Conservation (phyloP, 2,888 invertebrate species). For the Temnothorax unifasciatus region DNA sequence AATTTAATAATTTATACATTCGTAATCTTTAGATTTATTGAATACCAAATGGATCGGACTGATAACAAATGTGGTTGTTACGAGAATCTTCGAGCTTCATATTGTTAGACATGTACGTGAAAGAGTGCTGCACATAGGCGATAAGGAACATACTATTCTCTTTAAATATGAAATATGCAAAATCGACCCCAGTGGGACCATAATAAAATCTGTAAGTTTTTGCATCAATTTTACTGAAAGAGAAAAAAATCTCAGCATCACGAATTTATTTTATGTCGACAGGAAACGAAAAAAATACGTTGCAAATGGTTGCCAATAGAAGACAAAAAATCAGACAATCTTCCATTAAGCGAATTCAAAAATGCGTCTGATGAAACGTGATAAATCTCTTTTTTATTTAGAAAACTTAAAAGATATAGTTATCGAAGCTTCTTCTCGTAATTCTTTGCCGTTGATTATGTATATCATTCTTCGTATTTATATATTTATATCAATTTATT, state of each 20-base stretch:
- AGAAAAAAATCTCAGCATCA: not conserved
- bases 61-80: slow-evolving; percentile 75
- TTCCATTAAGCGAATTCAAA: slow-evolving; percentile 58
- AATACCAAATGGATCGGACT: slow-evolving; percentile 79
- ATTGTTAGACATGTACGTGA: slow-evolving; percentile 61
- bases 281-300: slow-evolving; percentile 48
- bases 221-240: not conserved
- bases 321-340: slow-evolving; percentile 21
- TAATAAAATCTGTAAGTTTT: slow-evolving; percentile 66
- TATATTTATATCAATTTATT: slow-evolving; percentile 5
- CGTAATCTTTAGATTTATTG: slow-evolving; percentile 69
- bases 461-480: not conserved
- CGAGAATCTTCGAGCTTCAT: slow-evolving; percentile 73
- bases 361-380: not conserved
- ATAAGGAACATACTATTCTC: slow-evolving; percentile 73
- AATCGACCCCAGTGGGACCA: slow-evolving; percentile 70
- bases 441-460: not conserved
- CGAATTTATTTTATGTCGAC: slow-evolving; percentile 38
- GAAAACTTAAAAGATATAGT: not conserved
- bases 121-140: slow-evolving; percentile 72
- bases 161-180: slow-evolving; percentile 80
- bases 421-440: not conserved
- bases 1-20: not conserved
- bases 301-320: slow-evolving; percentile 40
- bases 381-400: not conserved